Evolutionary conservation across 2,888 invertebrate species (phyloP).

Genomic region (Boloria selene): DNA sequence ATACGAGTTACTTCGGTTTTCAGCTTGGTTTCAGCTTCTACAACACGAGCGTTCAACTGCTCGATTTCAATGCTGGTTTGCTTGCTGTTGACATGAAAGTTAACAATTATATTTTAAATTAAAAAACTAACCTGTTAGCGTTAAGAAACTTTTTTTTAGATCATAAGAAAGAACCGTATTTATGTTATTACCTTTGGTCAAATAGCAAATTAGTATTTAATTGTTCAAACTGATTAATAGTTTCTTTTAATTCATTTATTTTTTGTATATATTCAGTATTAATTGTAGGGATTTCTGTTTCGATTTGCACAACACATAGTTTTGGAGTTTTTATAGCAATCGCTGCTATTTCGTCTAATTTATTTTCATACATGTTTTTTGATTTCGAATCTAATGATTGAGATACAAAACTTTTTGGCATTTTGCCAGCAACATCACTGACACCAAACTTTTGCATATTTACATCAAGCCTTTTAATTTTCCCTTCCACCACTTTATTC

Average conservation of each 20-base stretch:
- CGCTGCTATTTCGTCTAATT: constrained; percentile 38
- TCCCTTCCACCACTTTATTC: constrained; percentile 76
- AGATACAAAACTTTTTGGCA: constrained; percentile 25
- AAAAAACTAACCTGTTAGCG: not conserved
- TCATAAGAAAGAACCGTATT: not conserved
- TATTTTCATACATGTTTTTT: constrained; percentile 25
- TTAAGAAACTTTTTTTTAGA: no score
- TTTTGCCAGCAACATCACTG: constrained; percentile 13
- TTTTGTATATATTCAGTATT: constrained; percentile 83
- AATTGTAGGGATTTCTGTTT: constrained; percentile 64
- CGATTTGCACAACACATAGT: constrained; percentile 64
- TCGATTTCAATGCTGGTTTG: constrained; percentile 99
- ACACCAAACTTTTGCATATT: constrained; percentile 41
- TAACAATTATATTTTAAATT: not conserved
- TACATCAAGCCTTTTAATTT: constrained; percentile 56
- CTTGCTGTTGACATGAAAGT: constrained; percentile 85
- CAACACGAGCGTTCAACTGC: constrained; percentile 96
- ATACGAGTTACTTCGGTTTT: constrained; percentile 98
- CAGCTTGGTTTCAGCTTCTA: constrained; percentile 97
- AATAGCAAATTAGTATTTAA: constrained; percentile 82
- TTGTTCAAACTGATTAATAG: constrained; percentile 84
- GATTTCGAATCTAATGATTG: constrained; percentile 19
- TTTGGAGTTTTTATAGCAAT: constrained; percentile 58
- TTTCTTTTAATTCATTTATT: constrained; percentile 83
- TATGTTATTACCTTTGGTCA: constrained; percentile 84